Base-by-base conservation (phyloP, 1,140 invertebrate species). In the Zaprionus africanus region DNA sequence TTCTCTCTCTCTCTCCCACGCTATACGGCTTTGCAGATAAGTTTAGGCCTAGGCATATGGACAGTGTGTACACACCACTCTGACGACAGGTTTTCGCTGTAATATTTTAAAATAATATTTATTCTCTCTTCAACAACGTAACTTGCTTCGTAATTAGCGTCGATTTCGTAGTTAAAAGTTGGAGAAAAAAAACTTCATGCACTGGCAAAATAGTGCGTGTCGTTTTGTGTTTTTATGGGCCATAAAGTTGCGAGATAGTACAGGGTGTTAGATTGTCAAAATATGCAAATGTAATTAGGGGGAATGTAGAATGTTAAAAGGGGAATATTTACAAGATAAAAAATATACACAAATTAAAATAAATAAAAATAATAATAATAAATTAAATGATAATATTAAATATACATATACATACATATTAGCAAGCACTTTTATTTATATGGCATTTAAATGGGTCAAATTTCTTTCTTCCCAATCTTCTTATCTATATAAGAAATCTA, bases 31-130 rank as follows among this genome's bases (percentile, higher is more conserved):
- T 79, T 82, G 71, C 60, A 56, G 49, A 56, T 26, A 31, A 68
- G 62, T 59, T 15, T 75, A 76, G 65, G 74, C 67, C 53, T 69
- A 61, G 49, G 17, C 63, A 72, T 66, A 56, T 56, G 69, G 64
- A 46, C 17, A 26, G 64, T 71, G 41, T 46, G 41, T 46, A 46
- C 41, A 46, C 41, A 46, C 41, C n/a, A 46, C 41, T 17, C 17
- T 46, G 15, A 17, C 78, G 76, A 78, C 76, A 78, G 70, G 58
- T 76, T 78, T 78, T 74, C 70, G 58, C 56, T 76, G 62, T 61
- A 74, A 75, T 73, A 62, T 46, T 67, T 24, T 51, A 54, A 59
- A 49, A 62, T 54, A 74, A 67, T 74, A 74, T 68, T 66, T 73
- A 38, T 57, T 73, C 56, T 59, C 43, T n/a, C 6, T 56, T n/a